Conservation (phyloP, 2,888 invertebrate species). For the Drosophila nigricruria region DNA sequence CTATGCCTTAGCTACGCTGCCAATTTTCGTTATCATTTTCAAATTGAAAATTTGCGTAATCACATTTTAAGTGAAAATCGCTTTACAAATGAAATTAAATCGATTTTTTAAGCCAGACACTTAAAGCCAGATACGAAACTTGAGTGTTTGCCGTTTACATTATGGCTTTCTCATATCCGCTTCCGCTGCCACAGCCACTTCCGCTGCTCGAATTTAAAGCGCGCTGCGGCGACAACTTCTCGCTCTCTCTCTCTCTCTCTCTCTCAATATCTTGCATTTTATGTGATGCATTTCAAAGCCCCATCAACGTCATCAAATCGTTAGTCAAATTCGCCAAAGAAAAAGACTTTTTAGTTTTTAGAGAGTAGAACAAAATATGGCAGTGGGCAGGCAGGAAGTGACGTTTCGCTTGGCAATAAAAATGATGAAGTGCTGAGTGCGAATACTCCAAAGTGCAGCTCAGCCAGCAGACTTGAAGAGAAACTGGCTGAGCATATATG, state of each 20-base stretch:
- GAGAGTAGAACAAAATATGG: background rate
- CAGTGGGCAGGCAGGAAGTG: background rate
- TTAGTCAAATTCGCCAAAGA: slow-evolving; percentile 69
- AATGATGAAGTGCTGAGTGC: slow-evolving; percentile 72
- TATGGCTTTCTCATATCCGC: slow-evolving; percentile 69
- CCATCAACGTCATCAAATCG: slow-evolving; percentile 77
- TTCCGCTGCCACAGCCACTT: slow-evolving; percentile 35
- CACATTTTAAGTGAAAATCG: slow-evolving; percentile 83
- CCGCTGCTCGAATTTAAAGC: slow-evolving; percentile 52
- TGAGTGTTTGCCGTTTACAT: slow-evolving; percentile 52
- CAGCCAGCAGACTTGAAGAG: slow-evolving; percentile 30
- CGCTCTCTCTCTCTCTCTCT: background rate
- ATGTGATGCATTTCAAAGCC: slow-evolving; percentile 59
- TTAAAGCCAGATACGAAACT: slow-evolving; percentile 53
- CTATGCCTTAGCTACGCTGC: slow-evolving; percentile 30
- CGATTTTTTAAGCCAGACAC: slow-evolving; percentile 63
- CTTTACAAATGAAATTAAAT: slow-evolving; percentile 76
- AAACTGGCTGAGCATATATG: slow-evolving; percentile 11
- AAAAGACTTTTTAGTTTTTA: slow-evolving; percentile 28
- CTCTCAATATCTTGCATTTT: background rate
- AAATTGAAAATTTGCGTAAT: slow-evolving; percentile 83
- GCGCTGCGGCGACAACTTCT: slow-evolving; percentile 32
- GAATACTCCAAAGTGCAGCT: slow-evolving; percentile 58
- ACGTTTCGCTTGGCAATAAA: slow-evolving; percentile 67
- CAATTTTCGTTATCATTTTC: slow-evolving; percentile 78